Percentiles rank a stretch among this genome's conserved stretches.
These are phyloP conservation scores for Coturnix japonica DNA, from an alignment of 2,113 vertebrate species.

Conservation along the genomic window DNA sequence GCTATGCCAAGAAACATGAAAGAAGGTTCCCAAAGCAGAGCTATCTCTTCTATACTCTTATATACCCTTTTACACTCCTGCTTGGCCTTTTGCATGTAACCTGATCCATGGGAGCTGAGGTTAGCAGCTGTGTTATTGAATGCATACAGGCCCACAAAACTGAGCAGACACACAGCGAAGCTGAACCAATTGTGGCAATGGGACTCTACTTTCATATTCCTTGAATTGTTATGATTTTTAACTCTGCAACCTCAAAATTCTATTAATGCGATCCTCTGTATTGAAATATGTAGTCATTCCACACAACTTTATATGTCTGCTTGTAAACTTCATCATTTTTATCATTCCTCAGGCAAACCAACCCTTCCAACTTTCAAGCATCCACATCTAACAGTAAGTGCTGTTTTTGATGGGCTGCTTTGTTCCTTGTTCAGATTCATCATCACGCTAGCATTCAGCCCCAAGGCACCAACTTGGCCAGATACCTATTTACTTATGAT, in stretches of 20 bases:
- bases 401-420: conserved; percentile 9
- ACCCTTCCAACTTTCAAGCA: conserved; percentile 22
- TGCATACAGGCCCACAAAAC: neutral
- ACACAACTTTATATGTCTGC: neutral
- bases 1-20: neutral
- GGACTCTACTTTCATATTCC: neutral
- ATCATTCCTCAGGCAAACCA: conserved; percentile 18
- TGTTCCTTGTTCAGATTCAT: conserved; percentile 31
- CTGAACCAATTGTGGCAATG: neutral
- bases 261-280: neutral
- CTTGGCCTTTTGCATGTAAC: neutral
- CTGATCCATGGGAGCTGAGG: neutral
- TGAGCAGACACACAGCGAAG: neutral
- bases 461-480: neutral
- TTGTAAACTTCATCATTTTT: conserved; percentile 33
- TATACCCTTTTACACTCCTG: neutral
- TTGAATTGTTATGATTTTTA: neutral
- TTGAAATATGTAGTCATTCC: neutral
- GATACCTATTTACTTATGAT: neutral
- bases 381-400: neutral
- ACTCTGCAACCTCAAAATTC: neutral
- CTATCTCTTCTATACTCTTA: neutral
- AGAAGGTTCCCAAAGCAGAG: neutral
- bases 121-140: neutral
- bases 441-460: conserved; percentile 9